phyloP scores from a whole-genome alignment of 2,113 vertebrate genomes.

The Ophthalmolycus amberensis region DNA sequence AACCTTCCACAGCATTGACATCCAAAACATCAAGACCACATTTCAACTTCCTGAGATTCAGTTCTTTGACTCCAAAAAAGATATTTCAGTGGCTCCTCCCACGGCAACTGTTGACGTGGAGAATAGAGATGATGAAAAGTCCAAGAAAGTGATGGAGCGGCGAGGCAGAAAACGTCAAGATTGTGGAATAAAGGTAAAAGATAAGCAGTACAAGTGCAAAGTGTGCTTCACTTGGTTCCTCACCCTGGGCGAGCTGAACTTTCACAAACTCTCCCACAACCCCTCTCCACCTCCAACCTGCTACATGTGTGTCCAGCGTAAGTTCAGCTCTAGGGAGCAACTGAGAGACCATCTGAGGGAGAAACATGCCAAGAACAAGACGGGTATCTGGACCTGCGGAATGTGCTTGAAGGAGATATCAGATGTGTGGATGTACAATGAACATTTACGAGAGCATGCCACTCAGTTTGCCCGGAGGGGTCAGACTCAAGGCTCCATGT shows the following conservation, averaged over 20 bases:
- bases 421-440: constrained; percentile 98
- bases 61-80: constrained; percentile 82
- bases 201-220: constrained; percentile 94
- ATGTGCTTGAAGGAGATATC: constrained; percentile 98
- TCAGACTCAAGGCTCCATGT: constrained; percentile 87
- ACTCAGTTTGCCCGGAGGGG: constrained; percentile 92
- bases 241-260: constrained; percentile 92
- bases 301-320: constrained; percentile 98
- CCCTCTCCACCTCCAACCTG: constrained; percentile 96
- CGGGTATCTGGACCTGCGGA: constrained; percentile 94
- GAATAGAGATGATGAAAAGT: constrained; percentile 62
- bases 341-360: constrained; percentile 94
- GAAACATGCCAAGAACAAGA: constrained; percentile 93
- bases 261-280: constrained; percentile 95
- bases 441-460: constrained; percentile 95
- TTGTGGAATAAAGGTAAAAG: constrained; percentile 84
- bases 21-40: constrained; percentile 85
- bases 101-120: constrained; percentile 44
- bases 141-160: constrained; percentile 75
- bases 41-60: constrained; percentile 87
- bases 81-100: constrained; percentile 66
- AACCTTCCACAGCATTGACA: constrained; percentile 82
- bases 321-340: constrained; percentile 95
- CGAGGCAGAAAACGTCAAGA: constrained; percentile 80
- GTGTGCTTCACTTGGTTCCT: constrained; percentile 97